These are phyloP conservation scores for Heterodera filipjevi DNA, from an alignment of 2,888 invertebrate genomes.

Conservation along the genomic window DNA sequence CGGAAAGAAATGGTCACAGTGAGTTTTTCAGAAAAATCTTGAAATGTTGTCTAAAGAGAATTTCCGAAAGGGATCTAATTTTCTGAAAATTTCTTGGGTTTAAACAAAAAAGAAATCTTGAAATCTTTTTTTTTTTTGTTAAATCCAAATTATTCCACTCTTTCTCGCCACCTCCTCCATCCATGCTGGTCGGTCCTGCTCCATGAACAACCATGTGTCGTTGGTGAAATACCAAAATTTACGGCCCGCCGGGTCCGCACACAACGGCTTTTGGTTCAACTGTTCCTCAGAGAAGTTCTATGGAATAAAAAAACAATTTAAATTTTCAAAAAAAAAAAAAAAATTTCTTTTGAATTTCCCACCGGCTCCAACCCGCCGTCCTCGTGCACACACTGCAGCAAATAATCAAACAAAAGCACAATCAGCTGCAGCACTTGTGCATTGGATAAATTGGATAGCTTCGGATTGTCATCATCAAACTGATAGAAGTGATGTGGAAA, in stretches of 20 bases:
- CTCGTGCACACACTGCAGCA: constrained; percentile 22
- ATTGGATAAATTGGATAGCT: constrained; percentile 16
- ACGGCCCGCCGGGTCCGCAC: constrained; percentile 14
- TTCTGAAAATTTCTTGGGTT: too few species aligned
- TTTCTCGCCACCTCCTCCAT: not conserved
- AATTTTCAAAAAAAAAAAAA: too few species aligned
- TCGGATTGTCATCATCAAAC: not conserved
- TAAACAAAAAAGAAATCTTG: too few species aligned
- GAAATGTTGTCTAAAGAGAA: too few species aligned
- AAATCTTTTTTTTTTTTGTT: too few species aligned
- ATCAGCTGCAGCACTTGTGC: constrained; percentile 28
- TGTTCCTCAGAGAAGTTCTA: constrained; percentile 28
- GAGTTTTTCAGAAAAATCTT: too few species aligned
- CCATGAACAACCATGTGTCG: constrained; percentile 37
- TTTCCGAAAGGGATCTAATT: too few species aligned
- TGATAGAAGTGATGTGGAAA: not conserved
- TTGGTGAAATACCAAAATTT: constrained; percentile 36
- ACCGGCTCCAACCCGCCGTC: constrained; percentile 15
- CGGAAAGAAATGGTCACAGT: too few species aligned
- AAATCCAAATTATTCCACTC: too few species aligned
- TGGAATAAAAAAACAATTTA: too few species aligned
- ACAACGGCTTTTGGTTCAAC: constrained; percentile 28
- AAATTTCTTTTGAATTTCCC: not conserved
- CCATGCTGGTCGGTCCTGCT: constrained; percentile 2
- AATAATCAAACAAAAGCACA: constrained; percentile 21